Percentiles rank a stretch among this genome's conserved stretches.
Conservation (phyloP, 2,113 vertebrate species). For the Sceloporus tristichus region DNA sequence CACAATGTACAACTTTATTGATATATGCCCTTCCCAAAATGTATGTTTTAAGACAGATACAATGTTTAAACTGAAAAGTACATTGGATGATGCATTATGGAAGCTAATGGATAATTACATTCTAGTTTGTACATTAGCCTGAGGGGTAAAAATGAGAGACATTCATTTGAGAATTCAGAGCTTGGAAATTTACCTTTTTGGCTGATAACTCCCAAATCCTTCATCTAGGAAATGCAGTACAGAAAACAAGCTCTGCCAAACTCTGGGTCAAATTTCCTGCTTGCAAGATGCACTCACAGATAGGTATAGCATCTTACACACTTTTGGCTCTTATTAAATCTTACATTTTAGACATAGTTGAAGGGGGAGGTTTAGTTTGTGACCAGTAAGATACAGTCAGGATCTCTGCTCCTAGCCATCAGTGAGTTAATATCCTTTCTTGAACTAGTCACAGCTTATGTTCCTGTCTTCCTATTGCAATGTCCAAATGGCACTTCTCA, state of each 20-base stretch:
- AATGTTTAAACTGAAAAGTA: not conserved
- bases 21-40: not conserved
- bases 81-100: not conserved
- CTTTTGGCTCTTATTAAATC: not conserved
- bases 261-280: not conserved
- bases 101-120: not conserved
- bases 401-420: not conserved
- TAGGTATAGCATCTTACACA: not conserved
- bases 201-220: no score
- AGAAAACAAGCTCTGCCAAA: no score
- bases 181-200: no score
- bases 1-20: not conserved
- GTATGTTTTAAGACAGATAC: not conserved
- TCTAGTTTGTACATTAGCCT: not conserved
- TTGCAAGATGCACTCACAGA: not conserved
- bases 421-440: not conserved
- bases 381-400: not conserved
- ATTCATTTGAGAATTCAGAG: not conserved
- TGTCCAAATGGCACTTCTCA: conserved; percentile 16
- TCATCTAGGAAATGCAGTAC: no score
- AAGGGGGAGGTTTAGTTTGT: not conserved
- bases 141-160: not conserved
- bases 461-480: not conserved
- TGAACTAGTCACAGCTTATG: not conserved
- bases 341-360: not conserved